Evolutionary conservation across 2,113 vertebrate genomes (phyloP).

Genomic region (Vimba vimba): DNA sequence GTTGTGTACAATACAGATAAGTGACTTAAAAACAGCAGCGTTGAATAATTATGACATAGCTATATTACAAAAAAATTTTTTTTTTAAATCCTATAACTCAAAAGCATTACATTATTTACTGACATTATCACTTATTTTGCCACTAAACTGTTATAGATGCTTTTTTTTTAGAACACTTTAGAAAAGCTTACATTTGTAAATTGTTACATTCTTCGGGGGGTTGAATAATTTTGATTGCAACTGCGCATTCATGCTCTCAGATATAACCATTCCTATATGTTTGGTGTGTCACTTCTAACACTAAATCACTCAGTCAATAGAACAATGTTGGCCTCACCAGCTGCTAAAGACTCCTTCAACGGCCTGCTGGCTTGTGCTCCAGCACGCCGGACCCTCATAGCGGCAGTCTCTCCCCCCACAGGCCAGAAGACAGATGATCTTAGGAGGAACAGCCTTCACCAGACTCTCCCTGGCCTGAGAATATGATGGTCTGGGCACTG

Average conservation of each 20-base stretch:
- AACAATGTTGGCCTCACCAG: slow-evolving; percentile 67
- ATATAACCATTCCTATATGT: not conserved
- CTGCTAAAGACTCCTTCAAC: slow-evolving; percentile 79
- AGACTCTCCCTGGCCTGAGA: slow-evolving; percentile 81
- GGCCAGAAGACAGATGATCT: slow-evolving; percentile 78
- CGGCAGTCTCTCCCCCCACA: slow-evolving; percentile 80
- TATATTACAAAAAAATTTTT: no score
- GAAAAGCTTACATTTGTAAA: no score
- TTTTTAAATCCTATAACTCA: no score
- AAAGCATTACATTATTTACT: no score
- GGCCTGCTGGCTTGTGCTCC: slow-evolving; percentile 77
- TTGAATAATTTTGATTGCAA: no score
- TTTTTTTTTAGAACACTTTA: no score
- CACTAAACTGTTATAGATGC: no score
- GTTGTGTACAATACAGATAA: no score
- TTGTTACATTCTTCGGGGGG: no score
- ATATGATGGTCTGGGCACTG: slow-evolving; percentile 76
- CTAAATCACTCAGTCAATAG: not conserved
- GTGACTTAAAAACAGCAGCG: no score
- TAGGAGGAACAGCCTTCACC: slow-evolving; percentile 77
- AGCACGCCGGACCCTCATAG: slow-evolving; percentile 79
- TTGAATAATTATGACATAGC: no score
- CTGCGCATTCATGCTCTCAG: not conserved
- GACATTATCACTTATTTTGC: no score
- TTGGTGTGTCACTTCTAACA: not conserved